phyloP scores from a whole-genome alignment of 2,888 invertebrate species.

The Trimorus sp. region DNA sequence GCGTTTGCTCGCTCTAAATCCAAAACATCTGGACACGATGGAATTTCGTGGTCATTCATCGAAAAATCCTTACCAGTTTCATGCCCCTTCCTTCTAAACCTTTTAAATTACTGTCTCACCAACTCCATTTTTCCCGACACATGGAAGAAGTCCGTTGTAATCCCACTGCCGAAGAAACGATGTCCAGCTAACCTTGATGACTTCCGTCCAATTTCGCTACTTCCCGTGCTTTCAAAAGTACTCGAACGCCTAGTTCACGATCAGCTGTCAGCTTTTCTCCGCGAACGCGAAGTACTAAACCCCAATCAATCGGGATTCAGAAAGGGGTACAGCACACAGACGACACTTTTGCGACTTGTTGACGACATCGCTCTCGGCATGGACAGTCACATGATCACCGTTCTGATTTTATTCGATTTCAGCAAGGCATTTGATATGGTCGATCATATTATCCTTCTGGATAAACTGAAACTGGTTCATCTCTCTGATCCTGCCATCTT shows the following conservation, averaged over 20 bases:
- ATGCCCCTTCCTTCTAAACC: background rate
- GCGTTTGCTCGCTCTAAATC: background rate
- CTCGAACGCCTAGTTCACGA: background rate
- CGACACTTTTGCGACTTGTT: background rate
- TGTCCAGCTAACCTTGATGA: background rate
- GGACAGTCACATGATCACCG: background rate
- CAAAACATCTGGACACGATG: background rate
- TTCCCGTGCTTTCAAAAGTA: background rate
- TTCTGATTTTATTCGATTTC: conserved; percentile 1
- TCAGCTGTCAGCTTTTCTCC: background rate
- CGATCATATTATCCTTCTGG: background rate
- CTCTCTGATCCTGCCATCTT: background rate
- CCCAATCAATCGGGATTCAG: conserved; percentile 1
- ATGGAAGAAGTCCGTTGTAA: conserved; percentile 6
- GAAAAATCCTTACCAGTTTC: background rate
- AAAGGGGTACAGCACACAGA: background rate
- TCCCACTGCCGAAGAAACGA: background rate
- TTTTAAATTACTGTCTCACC: background rate
- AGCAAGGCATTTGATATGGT: conserved; percentile 3
- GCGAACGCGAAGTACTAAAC: background rate
- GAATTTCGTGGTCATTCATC: background rate
- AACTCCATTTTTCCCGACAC: background rate
- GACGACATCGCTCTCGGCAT: background rate
- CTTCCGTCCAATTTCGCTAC: conserved; percentile 7
- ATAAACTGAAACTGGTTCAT: background rate